These are phyloP conservation scores for Marcusenius ussheri DNA, from an alignment of 2,113 vertebrate genomes.

Conservation along the genomic window DNA sequence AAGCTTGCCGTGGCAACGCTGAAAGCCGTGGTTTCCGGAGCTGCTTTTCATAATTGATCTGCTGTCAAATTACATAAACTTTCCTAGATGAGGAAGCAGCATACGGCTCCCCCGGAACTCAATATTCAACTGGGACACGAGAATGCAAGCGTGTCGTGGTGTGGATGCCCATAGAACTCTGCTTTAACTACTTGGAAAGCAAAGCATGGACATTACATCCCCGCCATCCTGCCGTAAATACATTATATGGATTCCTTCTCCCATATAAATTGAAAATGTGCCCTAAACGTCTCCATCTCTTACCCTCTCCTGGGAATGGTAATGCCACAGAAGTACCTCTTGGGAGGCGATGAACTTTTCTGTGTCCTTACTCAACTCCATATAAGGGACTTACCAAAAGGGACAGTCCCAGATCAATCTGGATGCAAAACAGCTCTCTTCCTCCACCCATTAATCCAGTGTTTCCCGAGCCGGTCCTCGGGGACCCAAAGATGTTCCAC, in stretches of 20 bases:
- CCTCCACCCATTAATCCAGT: background rate
- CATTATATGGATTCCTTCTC: conserved; percentile 1
- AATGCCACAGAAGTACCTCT: background rate
- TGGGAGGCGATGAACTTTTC: background rate
- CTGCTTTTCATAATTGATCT: background rate
- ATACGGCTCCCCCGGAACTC: background rate
- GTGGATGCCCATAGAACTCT: background rate
- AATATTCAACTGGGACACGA: background rate
- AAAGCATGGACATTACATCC: background rate
- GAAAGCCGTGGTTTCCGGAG: background rate
- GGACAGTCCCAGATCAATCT: background rate
- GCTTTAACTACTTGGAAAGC: conserved; percentile 2
- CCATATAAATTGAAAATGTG: background rate
- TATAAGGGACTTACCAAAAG: background rate
- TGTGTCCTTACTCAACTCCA: background rate
- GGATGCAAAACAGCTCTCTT: background rate
- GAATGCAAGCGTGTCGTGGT: background rate
- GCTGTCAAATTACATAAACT: background rate
- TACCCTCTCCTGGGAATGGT: background rate
- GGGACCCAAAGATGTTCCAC: background rate
- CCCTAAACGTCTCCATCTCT: background rate
- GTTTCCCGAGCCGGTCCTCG: background rate
- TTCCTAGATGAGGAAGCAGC: background rate
- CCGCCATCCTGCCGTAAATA: background rate
- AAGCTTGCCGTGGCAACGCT: background rate